These are phyloP conservation scores for Rhagologus leucostigma DNA, from an alignment of 2,113 vertebrate genomes.

Conservation along the genomic window DNA sequence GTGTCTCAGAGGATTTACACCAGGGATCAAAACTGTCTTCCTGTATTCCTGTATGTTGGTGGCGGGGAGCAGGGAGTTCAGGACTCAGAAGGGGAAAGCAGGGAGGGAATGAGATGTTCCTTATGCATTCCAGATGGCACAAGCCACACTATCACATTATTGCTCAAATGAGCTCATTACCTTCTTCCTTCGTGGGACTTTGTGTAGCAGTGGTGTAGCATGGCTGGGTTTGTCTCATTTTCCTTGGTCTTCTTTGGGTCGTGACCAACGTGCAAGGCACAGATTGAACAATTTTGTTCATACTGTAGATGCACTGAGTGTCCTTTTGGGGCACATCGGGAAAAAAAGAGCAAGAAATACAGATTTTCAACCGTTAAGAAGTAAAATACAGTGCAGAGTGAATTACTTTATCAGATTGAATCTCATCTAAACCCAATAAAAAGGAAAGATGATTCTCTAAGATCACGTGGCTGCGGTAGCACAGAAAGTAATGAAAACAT, in stretches of 20 bases:
- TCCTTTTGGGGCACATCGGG: background rate
- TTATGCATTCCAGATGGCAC: conserved; percentile 3
- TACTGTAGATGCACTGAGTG: background rate
- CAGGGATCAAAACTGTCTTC: background rate
- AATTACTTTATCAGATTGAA: background rate
- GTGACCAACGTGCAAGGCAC: background rate
- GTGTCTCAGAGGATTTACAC: background rate
- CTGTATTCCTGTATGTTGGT: background rate
- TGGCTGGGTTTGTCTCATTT: background rate
- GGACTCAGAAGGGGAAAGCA: background rate
- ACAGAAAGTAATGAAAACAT: background rate
- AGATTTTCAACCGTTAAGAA: background rate
- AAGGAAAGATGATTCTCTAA: background rate
- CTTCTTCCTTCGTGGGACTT: background rate
- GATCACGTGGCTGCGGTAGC: background rate
- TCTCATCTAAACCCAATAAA: background rate
- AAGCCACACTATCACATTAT: background rate
- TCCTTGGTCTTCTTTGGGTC: background rate
- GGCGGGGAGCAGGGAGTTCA: background rate
- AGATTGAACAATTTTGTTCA: background rate
- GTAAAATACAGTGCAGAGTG: background rate
- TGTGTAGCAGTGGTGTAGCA: background rate
- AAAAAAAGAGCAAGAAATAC: background rate
- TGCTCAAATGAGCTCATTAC: background rate
- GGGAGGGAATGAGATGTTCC: background rate